Conservation (phyloP, 2,113 vertebrate species). For the Octodon degus region DNA sequence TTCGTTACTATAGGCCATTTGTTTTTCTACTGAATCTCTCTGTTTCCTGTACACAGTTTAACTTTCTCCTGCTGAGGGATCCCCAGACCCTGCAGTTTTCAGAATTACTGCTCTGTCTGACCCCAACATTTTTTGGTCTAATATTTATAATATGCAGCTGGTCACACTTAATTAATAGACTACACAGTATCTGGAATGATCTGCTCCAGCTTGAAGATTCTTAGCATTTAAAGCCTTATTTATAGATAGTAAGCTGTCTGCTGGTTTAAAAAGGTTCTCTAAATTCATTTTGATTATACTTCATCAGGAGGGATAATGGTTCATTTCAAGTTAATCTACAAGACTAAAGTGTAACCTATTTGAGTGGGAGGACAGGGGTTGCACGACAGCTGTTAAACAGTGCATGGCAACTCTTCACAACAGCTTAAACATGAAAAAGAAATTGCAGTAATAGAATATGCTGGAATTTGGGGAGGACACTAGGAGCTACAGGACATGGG, state of each 20-base stretch:
- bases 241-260: conserved; percentile 24
- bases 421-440: conserved; percentile 69
- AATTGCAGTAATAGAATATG: conserved; percentile 73
- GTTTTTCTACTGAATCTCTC: not conserved
- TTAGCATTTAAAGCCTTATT: conserved; percentile 20
- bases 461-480: conserved; percentile 72
- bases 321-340: conserved; percentile 72
- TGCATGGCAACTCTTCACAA: conserved; percentile 69
- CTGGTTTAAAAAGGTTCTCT: not conserved
- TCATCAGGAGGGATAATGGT: conserved; percentile 41
- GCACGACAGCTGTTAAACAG: conserved; percentile 70
- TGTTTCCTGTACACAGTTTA: not conserved
- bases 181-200: not conserved
- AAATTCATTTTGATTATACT: conserved; percentile 51
- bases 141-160: conserved; percentile 25
- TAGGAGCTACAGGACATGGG: not conserved
- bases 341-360: conserved; percentile 49
- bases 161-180: not conserved
- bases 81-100: not conserved
- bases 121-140: not conserved
- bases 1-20: not conserved
- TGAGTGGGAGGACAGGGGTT: not conserved
- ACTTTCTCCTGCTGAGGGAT: not conserved
- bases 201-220: not conserved
- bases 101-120: not conserved